Conservation (phyloP, 2,888 invertebrate genomes). For the Tachina fera region DNA sequence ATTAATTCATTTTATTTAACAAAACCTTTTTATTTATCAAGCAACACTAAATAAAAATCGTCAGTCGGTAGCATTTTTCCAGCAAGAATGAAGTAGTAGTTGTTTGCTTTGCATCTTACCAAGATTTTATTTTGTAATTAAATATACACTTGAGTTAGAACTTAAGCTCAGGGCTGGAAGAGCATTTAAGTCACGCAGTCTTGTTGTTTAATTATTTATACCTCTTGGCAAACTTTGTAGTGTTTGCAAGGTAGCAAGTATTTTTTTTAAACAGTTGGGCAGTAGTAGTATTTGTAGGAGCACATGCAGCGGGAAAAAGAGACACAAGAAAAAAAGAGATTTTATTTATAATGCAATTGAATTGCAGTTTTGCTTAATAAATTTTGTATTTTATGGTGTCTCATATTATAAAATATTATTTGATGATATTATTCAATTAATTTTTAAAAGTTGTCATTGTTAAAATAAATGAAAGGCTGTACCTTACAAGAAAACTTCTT, state of each 20-base stretch:
- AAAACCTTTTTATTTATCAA: background rate
- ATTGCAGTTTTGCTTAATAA: too few species aligned
- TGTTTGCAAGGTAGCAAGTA: background rate
- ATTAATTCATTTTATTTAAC: background rate
- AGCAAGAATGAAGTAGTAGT: background rate
- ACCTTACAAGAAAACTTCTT: too few species aligned
- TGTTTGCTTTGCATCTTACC: background rate
- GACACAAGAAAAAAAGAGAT: conserved; percentile 74
- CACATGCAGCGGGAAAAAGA: background rate
- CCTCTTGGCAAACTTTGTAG: conserved; percentile 11
- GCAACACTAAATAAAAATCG: background rate
- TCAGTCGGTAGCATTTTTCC: background rate
- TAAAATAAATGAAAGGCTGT: too few species aligned
- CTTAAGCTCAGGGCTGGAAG: background rate
- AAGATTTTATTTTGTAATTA: conserved; percentile 32
- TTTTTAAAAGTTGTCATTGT: too few species aligned
- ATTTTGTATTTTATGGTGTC: too few species aligned
- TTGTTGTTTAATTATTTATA: conserved; percentile 38
- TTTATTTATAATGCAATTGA: background rate
- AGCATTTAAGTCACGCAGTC: background rate
- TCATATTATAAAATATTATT: too few species aligned
- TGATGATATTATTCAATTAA: too few species aligned
- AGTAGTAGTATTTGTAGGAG: background rate
- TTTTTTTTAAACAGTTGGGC: background rate
- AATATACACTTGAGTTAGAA: background rate